Percentiles rank a stretch among this genome's conserved stretches.
Conservation (phyloP, 2,888 invertebrate genomes). For the Limenitis camilla region DNA sequence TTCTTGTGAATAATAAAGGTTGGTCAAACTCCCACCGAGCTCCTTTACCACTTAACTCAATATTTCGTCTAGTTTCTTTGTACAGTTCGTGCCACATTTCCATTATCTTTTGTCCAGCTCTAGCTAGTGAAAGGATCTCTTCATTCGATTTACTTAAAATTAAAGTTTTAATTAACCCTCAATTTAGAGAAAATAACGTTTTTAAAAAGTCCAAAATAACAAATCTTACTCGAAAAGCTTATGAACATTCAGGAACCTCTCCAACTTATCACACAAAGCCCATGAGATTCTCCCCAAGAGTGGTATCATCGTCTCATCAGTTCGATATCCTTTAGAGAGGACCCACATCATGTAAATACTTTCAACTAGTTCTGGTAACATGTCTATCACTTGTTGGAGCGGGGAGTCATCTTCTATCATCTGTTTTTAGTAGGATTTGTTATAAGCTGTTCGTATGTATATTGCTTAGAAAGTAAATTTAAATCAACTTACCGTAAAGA, state of each 20-base stretch:
- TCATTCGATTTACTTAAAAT: slow-evolving; percentile 65
- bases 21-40: slow-evolving; percentile 95
- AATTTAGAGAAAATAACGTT: not conserved
- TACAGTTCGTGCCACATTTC: slow-evolving; percentile 84
- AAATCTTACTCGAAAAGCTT: slow-evolving; percentile 82
- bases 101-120: slow-evolving; percentile 80
- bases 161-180: not conserved
- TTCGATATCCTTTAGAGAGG: slow-evolving; percentile 87
- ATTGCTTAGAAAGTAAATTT: not conserved
- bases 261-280: slow-evolving; percentile 86
- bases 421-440: slow-evolving; percentile 44
- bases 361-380: slow-evolving; percentile 86
- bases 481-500: slow-evolving; percentile 73
- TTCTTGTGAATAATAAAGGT: slow-evolving; percentile 83
- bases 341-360: slow-evolving; percentile 94
- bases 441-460: not conserved
- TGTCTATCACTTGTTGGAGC: slow-evolving; percentile 81
- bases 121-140: slow-evolving; percentile 68
- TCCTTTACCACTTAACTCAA: slow-evolving; percentile 89
- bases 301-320: slow-evolving; percentile 89
- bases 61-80: slow-evolving; percentile 84
- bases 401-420: slow-evolving; percentile 81
- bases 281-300: slow-evolving; percentile 88
- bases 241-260: slow-evolving; percentile 79
- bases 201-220: not conserved